Conservation (phyloP, 2,113 vertebrate species). For the Protobothrops mucrosquamatus region DNA sequence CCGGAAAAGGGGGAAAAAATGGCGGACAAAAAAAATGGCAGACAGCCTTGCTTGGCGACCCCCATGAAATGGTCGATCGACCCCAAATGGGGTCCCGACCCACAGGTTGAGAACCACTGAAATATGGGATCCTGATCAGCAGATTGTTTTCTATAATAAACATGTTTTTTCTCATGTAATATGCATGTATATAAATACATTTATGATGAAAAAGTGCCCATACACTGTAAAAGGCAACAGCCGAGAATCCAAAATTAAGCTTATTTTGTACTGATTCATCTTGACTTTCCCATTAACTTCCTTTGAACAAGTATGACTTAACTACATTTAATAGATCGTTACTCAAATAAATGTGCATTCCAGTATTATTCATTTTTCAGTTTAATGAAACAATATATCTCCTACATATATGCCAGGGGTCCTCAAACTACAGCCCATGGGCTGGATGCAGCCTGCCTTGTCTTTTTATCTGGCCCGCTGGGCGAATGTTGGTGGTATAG, state of each 20-base stretch:
- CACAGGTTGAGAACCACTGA: no score
- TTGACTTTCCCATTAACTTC: not conserved
- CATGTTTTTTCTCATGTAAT: not conserved
- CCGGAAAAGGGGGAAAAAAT: no score
- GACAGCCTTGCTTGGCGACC: no score
- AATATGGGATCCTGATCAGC: no score
- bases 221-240: not conserved
- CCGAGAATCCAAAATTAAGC: not conserved
- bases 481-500: no score
- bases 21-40: no score
- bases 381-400: not conserved
- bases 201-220: not conserved
- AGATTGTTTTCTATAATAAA: not conserved
- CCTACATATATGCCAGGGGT: no score
- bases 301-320: not conserved
- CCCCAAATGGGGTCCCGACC: no score
- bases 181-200: not conserved
- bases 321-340: not conserved
- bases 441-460: no score
- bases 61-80: no score
- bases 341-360: not conserved
- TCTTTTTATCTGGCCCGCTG: no score
- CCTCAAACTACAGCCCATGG: no score
- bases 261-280: not conserved
- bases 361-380: not conserved